Percentiles rank a stretch among this genome's conserved stretches.
Evolutionary conservation across 2,888 invertebrate genomes (phyloP).

Genomic region (Chrysolina oricalcia): DNA sequence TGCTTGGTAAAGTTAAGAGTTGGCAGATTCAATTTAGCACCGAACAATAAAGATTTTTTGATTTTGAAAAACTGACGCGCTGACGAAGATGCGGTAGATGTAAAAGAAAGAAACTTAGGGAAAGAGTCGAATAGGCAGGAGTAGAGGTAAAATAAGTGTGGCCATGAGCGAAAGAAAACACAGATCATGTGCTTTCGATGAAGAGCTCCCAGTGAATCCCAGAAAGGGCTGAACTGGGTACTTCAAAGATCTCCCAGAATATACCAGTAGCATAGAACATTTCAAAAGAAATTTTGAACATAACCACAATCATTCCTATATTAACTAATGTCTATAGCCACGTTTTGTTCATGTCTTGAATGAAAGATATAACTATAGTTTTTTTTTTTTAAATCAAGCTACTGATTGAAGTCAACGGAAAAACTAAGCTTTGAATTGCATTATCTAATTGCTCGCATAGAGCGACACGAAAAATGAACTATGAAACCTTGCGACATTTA

Average conservation of each 20-base stretch:
- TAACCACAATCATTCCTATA: not conserved
- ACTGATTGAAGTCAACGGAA: too few relatives aligned
- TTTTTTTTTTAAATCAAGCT: too few relatives aligned
- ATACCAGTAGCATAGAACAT: not conserved
- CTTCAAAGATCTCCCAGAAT: not conserved
- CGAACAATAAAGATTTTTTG: constrained; percentile 54
- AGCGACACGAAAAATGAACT: too few relatives aligned
- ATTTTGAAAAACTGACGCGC: constrained; percentile 52
- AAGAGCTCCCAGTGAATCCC: not conserved
- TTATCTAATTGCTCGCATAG: too few relatives aligned
- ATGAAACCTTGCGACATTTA: too few relatives aligned
- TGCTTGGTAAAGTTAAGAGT: constrained; percentile 54
- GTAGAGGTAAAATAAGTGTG: constrained; percentile 1
- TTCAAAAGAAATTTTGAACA: not conserved
- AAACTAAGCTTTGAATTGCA: too few relatives aligned
- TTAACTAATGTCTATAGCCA: not conserved
- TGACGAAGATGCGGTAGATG: constrained; percentile 36
- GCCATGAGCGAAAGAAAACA: not conserved
- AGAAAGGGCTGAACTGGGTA: not conserved
- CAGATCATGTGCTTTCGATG: not conserved
- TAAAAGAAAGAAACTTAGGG: constrained; percentile 26
- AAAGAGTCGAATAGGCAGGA: constrained; percentile 16
- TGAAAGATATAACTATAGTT: too few relatives aligned
- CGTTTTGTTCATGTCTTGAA: too few relatives aligned
- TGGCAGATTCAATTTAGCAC: constrained; percentile 54